A percentile compares a stretch with the other conserved stretches of the same genome.
These are phyloP conservation scores for Zaprionus davidi DNA, from an alignment of 1,140 invertebrate genomes.

Conservation along the genomic window DNA sequence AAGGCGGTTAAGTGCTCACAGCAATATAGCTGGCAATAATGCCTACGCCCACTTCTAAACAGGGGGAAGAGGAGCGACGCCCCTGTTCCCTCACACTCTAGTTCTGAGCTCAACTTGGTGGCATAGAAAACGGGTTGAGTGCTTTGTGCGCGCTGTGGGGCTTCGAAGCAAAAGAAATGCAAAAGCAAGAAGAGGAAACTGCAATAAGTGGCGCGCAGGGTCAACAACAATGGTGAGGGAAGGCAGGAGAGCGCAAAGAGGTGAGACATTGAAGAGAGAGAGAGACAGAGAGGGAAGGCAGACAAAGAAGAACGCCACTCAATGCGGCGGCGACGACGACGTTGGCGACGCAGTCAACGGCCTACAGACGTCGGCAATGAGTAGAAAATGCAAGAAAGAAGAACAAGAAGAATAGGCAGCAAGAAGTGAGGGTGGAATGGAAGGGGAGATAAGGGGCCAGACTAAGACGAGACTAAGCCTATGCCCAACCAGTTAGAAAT, in stretches of 20 bases:
- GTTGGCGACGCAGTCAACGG: conserved; percentile 69
- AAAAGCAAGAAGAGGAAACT: conserved; percentile 64
- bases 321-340: conserved; percentile 41
- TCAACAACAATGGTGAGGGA: conserved; percentile 60
- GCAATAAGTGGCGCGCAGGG: conserved; percentile 80
- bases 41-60: conserved; percentile 59
- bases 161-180: conserved; percentile 80
- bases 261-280: conserved; percentile 5
- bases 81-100: conserved; percentile 16
- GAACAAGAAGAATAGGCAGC: conserved; percentile 12
- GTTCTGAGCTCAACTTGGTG: conserved; percentile 28
- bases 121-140: conserved; percentile 65
- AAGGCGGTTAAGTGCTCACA: conserved; percentile 76
- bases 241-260: background rate
- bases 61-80: background rate
- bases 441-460: conserved; percentile 10
- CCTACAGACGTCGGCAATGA: conserved; percentile 70
- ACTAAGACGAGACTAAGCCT: conserved; percentile 53
- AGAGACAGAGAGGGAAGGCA: conserved; percentile 18
- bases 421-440: conserved; percentile 11
- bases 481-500: conserved; percentile 76
- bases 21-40: conserved; percentile 49
- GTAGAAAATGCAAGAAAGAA: conserved; percentile 36
- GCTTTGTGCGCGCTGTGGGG: conserved; percentile 63
- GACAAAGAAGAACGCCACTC: conserved; percentile 49